phyloP scores from a whole-genome alignment of 2,797 vertebrate genomes.

The Hafferia zeledoni region DNA sequence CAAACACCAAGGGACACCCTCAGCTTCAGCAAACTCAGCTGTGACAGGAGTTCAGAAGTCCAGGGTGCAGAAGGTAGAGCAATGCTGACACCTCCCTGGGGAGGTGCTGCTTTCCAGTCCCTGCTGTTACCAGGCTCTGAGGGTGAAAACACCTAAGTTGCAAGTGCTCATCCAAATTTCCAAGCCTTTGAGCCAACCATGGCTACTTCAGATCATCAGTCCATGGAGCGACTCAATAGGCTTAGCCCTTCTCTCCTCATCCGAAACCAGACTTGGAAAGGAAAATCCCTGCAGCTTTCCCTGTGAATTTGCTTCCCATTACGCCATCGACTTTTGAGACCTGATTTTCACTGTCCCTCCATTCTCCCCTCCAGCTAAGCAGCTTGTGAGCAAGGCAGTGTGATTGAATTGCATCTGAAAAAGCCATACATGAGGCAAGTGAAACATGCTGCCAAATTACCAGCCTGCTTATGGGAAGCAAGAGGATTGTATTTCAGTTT shows the following conservation, averaged over 20 bases:
- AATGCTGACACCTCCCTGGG: not conserved
- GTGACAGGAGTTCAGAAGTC: not conserved
- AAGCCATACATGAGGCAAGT: not conserved
- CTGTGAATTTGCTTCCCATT: not conserved
- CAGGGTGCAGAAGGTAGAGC: not conserved
- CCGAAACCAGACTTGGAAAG: not conserved
- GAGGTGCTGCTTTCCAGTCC: not conserved
- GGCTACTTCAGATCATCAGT: not conserved
- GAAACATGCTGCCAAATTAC: not conserved
- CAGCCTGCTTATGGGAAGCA: not conserved
- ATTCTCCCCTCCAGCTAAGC: not conserved
- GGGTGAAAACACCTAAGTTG: not conserved
- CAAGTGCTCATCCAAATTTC: not conserved
- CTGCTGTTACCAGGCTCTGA: not conserved
- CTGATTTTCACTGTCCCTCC: not conserved
- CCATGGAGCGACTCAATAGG: not conserved
- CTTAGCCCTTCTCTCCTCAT: not conserved
- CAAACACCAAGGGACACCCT: not conserved
- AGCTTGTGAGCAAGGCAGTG: not conserved
- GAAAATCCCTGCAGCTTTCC: slow-evolving; percentile 9
- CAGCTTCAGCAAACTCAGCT: not conserved
- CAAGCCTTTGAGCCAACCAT: not conserved
- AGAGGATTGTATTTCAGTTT: slow-evolving; percentile 4
- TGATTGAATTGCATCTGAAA: not conserved
- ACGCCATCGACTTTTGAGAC: not conserved